Conservation (phyloP, 2,888 invertebrate species). For the Lepidocyrtoides sp. region DNA sequence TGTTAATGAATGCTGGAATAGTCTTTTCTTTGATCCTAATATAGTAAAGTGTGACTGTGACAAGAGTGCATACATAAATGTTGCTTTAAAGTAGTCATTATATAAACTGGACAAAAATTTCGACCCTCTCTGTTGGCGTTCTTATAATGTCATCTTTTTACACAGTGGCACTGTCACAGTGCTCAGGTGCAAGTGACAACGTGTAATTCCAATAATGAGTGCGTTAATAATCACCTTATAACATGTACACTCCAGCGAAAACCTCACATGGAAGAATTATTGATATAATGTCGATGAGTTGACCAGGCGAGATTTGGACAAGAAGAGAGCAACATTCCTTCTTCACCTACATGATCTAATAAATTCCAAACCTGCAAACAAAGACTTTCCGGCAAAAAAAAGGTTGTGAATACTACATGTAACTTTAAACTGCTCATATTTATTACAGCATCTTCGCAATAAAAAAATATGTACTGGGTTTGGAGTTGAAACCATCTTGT, state of each 20-base stretch:
- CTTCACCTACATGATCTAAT: background rate
- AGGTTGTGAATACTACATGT: background rate
- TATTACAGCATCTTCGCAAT: background rate
- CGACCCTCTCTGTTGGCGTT: background rate
- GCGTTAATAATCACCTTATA: background rate
- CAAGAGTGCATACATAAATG: too few species aligned
- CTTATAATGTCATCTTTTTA: background rate
- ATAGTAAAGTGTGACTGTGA: background rate
- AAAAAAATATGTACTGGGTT: background rate
- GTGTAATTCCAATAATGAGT: background rate
- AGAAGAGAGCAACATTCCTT: constrained; percentile 18
- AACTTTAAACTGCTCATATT: background rate
- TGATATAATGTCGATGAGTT: background rate
- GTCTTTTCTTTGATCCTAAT: background rate
- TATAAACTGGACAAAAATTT: too few species aligned
- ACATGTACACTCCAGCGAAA: background rate
- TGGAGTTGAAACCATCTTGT: background rate
- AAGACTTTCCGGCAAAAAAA: background rate
- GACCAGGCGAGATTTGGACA: background rate
- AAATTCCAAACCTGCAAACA: background rate
- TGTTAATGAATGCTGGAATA: too few species aligned
- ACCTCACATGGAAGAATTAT: too few species aligned
- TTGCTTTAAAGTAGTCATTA: too few species aligned
- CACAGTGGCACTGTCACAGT: background rate
- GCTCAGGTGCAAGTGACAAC: too few species aligned